Evolutionary conservation across 2,797 vertebrate genomes (phyloP).

Genomic region (Hemitrygon akajei): DNA sequence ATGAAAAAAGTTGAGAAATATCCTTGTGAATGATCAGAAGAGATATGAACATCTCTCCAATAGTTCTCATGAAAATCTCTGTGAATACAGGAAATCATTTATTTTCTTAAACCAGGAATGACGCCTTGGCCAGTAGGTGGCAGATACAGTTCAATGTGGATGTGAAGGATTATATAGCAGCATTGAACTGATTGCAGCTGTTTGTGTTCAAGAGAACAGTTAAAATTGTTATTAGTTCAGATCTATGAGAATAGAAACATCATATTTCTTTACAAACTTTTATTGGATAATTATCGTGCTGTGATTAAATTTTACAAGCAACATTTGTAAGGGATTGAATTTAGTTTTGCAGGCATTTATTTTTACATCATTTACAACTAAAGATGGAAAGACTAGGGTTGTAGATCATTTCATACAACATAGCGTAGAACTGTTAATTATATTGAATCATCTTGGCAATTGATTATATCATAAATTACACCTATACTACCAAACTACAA

Average conservation of each 20-base stretch:
- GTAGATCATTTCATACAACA: not conserved
- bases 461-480: conserved; percentile 23
- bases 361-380: not conserved
- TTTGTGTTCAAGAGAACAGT: not conserved
- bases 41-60: not conserved
- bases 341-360: not conserved
- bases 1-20: not conserved
- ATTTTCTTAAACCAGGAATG: not conserved
- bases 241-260: not conserved
- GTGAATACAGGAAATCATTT: not conserved
- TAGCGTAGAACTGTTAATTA: not conserved
- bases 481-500: not conserved
- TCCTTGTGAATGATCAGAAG: not conserved
- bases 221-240: not conserved
- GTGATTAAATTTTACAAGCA: not conserved
- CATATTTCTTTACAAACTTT: not conserved
- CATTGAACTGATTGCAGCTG: not conserved
- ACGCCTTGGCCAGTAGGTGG: conserved; percentile 10
- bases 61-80: not conserved
- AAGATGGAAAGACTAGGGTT: not conserved
- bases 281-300: not conserved
- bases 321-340: not conserved
- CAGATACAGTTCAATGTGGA: not conserved
- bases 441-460: conserved; percentile 16
- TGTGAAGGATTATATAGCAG: not conserved